Percentiles rank a stretch among this genome's conserved stretches.
These are phyloP conservation scores for Phaenicophaeus curvirostris DNA, from an alignment of 2,797 vertebrate species.

Conservation along the genomic window DNA sequence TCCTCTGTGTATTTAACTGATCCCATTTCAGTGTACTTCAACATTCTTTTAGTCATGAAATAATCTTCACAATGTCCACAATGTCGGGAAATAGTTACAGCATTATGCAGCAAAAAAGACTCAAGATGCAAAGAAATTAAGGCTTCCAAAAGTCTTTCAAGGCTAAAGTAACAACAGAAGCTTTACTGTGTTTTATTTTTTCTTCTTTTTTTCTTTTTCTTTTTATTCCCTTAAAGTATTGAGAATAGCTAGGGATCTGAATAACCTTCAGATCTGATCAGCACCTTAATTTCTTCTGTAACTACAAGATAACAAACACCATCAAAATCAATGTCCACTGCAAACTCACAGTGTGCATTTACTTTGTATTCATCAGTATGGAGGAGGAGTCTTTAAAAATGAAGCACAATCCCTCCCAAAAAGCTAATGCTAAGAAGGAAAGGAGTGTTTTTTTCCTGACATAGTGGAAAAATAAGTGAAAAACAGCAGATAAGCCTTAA, in stretches of 20 bases:
- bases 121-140: background rate
- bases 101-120: background rate
- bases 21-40: background rate
- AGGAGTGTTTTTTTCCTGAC: background rate
- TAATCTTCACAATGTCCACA: background rate
- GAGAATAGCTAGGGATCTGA: no score
- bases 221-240: no score
- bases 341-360: background rate
- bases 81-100: background rate
- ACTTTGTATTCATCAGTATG: background rate
- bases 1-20: background rate
- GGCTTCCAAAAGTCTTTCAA: background rate
- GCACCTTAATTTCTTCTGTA: background rate
- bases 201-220: no score
- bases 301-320: background rate
- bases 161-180: background rate
- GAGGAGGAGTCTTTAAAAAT: background rate
- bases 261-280: background rate
- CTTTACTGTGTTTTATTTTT: background rate
- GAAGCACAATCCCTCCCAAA: background rate
- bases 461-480: background rate
- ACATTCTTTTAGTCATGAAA: background rate
- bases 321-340: background rate
- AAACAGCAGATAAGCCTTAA: background rate
- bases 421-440: background rate